Conservation (phyloP, 2,888 invertebrate genomes). For the Drosophila kanekoi region DNA sequence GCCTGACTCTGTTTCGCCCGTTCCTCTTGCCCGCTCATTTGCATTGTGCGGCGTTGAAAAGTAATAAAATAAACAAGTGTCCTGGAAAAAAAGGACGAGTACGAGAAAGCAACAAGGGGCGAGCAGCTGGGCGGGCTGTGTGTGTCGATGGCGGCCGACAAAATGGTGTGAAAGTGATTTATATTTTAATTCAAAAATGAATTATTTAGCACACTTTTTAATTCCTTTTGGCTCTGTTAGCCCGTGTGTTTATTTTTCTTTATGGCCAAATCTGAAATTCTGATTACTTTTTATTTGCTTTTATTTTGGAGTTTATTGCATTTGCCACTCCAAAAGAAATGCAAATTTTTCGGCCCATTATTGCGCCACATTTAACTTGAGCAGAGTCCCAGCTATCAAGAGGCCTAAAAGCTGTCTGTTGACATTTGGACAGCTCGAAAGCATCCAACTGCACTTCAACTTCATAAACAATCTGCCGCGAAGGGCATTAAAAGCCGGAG, state of each 20-base stretch:
- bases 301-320: conserved; percentile 74
- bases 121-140: conserved; percentile 8
- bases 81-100: conserved; percentile 54
- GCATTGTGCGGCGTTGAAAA: conserved; percentile 68
- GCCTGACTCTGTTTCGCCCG: conserved; percentile 17
- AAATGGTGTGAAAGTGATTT: conserved; percentile 82
- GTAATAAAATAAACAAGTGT: conserved; percentile 80
- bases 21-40: conserved; percentile 51
- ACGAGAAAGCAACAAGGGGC: conserved; percentile 28
- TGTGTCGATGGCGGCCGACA: conserved; percentile 52
- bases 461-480: conserved; percentile 51
- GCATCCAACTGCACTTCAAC: conserved; percentile 32
- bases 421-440: conserved; percentile 38
- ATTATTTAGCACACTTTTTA: conserved; percentile 82
- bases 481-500: conserved; percentile 26
- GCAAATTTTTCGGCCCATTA: conserved; percentile 75
- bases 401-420: conserved; percentile 69
- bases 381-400: conserved; percentile 13
- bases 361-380: conserved; percentile 77
- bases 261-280: conserved; percentile 77
- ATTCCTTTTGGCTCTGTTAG: conserved; percentile 65
- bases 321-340: conserved; percentile 64
- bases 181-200: conserved; percentile 83
- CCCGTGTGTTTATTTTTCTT: conserved; percentile 51
- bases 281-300: conserved; percentile 77